These are phyloP conservation scores for Syngnathus rostellatus DNA, from an alignment of 2,797 vertebrate genomes.

Conservation along the genomic window DNA sequence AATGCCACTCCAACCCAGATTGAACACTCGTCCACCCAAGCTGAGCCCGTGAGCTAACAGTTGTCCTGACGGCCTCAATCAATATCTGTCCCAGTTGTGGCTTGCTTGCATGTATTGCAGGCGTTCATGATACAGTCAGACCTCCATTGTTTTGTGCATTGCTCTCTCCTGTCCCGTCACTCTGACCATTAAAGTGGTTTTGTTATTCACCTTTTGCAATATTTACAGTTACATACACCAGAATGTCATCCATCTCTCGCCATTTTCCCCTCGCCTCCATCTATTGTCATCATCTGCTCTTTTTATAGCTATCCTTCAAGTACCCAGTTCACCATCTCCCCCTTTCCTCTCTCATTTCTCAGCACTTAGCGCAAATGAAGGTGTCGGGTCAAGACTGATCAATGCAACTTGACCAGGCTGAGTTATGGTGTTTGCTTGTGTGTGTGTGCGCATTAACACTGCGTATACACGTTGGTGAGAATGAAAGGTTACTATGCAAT, in stretches of 20 bases:
- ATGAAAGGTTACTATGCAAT: background rate
- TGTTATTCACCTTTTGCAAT: conserved; percentile 16
- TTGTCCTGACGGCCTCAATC: conserved; percentile 39
- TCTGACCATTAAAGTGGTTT: conserved; percentile 21
- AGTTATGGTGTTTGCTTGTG: conserved; percentile 5
- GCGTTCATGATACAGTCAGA: conserved; percentile 37
- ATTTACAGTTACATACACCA: conserved; percentile 12
- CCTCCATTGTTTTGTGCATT: conserved; percentile 15
- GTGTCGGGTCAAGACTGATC: conserved; percentile 47
- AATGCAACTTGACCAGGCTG: conserved; percentile 34
- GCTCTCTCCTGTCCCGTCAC: conserved; percentile 26
- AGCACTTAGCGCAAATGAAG: conserved; percentile 35
- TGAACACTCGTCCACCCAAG: conserved; percentile 31
- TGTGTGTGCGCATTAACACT: background rate
- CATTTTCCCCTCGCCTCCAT: conserved; percentile 19
- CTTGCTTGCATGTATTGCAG: conserved; percentile 24
- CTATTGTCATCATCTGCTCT: conserved; percentile 4
- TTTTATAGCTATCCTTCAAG: conserved; percentile 11
- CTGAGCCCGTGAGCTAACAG: conserved; percentile 41
- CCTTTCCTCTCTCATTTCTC: conserved; percentile 22
- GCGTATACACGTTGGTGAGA: background rate
- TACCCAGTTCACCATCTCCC: conserved; percentile 16
- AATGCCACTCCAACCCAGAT: conserved; percentile 32
- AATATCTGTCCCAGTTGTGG: conserved; percentile 40
- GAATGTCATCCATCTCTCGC: conserved; percentile 25